Evolutionary conservation across 2,888 invertebrate genomes (phyloP), one percentile per base, ranked within the genome.

Genomic region (Dryocosmus kuriphilus): DNA sequence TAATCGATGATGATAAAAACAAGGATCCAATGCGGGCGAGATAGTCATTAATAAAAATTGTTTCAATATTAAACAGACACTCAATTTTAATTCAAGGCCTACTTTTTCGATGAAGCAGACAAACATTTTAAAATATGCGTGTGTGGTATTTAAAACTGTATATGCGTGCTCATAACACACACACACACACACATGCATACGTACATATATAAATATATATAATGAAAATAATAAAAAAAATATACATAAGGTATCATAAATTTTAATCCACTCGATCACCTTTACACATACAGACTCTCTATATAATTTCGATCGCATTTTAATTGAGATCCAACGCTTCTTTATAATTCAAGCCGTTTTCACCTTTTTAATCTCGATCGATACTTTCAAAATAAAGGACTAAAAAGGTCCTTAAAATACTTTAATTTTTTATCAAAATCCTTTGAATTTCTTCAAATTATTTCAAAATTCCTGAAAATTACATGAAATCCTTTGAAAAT

Each of bases 291-390:
- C 2, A 67, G 46, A 67, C 41, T 24, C 65, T 27, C 65, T 11
- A 22, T 8, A 24, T 41, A 22, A 65, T 65, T 65, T 65, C 65
- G 67, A 67, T 67, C 67, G 67, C 46, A 67, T 67, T 67, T 67
- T 51, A 71, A 71, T 71, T 51, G 71, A 71, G 46, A 71, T 71
- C 51, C 71, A 71, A 71, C 71, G 71, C 71, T n/a, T n/a, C n/a
- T n/a, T n/a, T n/a, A n/a, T n/a, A n/a, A n/a, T n/a, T n/a, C n/a
- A n/a, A n/a, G n/a, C 30, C 71, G 71, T 51, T 71, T 71, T 71
- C 71, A 30, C 51, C 71, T 71, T 71, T 32, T 71, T 51, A 51
- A 51, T 71, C 51, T 71, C 30, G 71, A 71, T 71, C 71, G 51
- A 46, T 51, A 71, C 41, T n/a, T n/a, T n/a, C n/a, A n/a, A n/a